Base-by-base conservation (phyloP, 2,888 invertebrate species). In the Aphidius colemani region DNA sequence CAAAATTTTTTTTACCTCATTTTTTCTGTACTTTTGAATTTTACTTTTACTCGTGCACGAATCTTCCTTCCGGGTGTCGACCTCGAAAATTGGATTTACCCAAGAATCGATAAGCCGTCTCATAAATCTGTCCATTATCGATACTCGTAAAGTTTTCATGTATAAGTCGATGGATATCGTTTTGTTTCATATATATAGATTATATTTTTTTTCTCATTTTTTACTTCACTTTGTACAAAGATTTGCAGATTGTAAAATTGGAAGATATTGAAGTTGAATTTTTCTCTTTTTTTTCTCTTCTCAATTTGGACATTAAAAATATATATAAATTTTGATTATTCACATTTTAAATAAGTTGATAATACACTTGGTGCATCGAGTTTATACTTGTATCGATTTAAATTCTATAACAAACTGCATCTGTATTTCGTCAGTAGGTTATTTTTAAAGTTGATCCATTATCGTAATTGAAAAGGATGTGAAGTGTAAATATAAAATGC, bases 11-110 rank as follows among this genome's bases (percentile, higher is more conserved):
- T 55, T 55, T 55, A 18, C 11, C 43, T 13, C 39, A 8, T 51
- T 10, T 11, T n/a, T 49, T 55, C 53, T 55, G 44, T 30, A 58
- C 44, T 11, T 18, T 7, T 63, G 69, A 58, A 18, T 53, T 48
- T 30, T 58, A 46, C 40, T 11, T 18, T 7, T 63, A 69, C 57
- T 44, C 53, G 13, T 10, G 39, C 44, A 50, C 49, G 61, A 58
- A 62, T 65, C 62, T 63, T 67, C 59, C 64, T 67, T 67, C 63
- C 61, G 74, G 71, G 71, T 74, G 73, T 72, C 74, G 73, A 73
- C 71, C 73, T 72, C 72, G 75, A 75, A 76, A 76, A 78, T 78
- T 78, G 75, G 76, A 78, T 78, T 78, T 76, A 75, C 72, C 67
- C 62, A 71, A 71, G 76, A 76, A 78, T 78, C 78, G 78, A 78